Evolutionary conservation across 2,113 vertebrate genomes (phyloP).

Genomic region (Megaceryle maxima): DNA sequence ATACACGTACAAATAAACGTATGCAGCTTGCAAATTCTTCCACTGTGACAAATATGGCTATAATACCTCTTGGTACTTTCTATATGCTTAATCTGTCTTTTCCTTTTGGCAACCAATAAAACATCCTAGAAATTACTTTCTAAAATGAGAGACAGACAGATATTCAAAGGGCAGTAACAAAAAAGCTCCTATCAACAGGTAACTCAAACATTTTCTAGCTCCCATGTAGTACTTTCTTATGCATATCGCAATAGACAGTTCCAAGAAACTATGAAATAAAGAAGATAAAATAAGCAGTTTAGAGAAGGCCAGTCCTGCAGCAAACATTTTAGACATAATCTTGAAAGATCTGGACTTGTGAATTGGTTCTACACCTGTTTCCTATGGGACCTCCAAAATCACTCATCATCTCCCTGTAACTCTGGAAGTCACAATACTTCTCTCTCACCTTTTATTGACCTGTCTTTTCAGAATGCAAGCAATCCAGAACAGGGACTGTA

Average conservation of each 20-base stretch:
- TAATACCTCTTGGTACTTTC: background rate
- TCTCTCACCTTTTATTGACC: background rate
- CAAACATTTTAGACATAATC: background rate
- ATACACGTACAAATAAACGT: background rate
- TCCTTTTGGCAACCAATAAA: background rate
- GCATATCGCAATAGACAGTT: background rate
- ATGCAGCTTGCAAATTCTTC: background rate
- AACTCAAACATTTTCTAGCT: background rate
- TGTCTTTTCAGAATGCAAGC: background rate
- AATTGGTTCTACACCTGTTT: background rate
- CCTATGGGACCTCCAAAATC: background rate
- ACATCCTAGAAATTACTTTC: background rate
- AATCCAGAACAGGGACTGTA: background rate
- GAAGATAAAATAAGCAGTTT: background rate
- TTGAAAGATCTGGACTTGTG: background rate
- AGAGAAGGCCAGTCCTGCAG: background rate
- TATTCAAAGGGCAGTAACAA: background rate
- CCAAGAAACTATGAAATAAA: background rate
- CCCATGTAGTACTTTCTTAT: background rate
- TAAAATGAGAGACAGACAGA: background rate
- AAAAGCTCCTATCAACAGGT: background rate
- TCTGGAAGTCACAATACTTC: background rate
- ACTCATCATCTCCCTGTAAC: background rate
- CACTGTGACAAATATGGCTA: background rate
- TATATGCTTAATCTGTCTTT: background rate